Evolutionary conservation across 2,888 invertebrate genomes (phyloP).

Genomic region (Aphodius granarius): DNA sequence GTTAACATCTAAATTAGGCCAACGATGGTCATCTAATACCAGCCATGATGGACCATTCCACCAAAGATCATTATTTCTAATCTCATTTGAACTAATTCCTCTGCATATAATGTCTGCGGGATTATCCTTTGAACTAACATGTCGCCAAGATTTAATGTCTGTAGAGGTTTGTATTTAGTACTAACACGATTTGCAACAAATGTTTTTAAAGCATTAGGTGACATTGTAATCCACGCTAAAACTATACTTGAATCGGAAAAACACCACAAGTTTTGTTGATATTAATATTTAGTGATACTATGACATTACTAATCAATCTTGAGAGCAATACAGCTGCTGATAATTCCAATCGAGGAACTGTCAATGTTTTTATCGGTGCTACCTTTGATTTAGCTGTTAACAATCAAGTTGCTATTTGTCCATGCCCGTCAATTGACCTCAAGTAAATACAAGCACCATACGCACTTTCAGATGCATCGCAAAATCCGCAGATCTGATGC

Average conservation of each 20-base stretch:
- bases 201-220: constrained; percentile 2
- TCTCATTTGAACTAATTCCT: constrained; percentile 18
- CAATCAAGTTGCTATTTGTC: background rate
- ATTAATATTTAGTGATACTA: background rate
- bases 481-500: constrained; percentile 17
- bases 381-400: constrained; percentile 22
- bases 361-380: constrained; percentile 19
- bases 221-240: constrained; percentile 6
- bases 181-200: constrained; percentile 17
- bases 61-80: constrained; percentile 22
- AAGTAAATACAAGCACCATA: constrained; percentile 26
- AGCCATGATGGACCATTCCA: constrained; percentile 19
- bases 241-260: constrained; percentile 5
- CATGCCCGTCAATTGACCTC: background rate
- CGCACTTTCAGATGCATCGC: constrained; percentile 23
- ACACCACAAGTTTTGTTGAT: background rate
- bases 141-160: constrained; percentile 14
- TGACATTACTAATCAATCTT: background rate
- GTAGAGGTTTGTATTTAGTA: constrained; percentile 21
- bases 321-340: constrained; percentile 8
- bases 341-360: constrained; percentile 17
- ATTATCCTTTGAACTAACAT: constrained; percentile 26
- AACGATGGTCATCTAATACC: background rate
- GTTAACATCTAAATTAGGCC: background rate
- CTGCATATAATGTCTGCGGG: constrained; percentile 29